Percentiles rank a stretch among this genome's conserved stretches.
Evolutionary conservation across 2,797 vertebrate species (phyloP).

Genomic region (Simalia tracyae): DNA sequence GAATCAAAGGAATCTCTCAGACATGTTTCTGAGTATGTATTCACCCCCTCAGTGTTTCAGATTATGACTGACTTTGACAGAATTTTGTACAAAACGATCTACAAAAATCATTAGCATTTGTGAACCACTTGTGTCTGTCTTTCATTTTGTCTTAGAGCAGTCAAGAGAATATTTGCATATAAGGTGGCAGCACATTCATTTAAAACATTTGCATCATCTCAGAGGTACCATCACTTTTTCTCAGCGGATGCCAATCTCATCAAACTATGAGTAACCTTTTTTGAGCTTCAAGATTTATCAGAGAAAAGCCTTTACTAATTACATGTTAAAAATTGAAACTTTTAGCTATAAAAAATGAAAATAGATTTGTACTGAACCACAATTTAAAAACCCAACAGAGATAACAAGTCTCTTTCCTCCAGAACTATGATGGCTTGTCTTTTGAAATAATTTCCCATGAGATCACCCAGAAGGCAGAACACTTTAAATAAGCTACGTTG

Average conservation of each 20-base stretch:
- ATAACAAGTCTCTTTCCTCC: slow-evolving; percentile 21
- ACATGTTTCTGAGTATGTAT: neutral
- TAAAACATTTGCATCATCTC: neutral
- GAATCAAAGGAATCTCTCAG: neutral
- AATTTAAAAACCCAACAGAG: slow-evolving; percentile 48
- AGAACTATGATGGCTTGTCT: neutral
- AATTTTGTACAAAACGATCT: neutral
- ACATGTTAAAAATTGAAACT: neutral
- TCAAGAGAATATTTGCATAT: neutral
- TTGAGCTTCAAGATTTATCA: slow-evolving; percentile 17
- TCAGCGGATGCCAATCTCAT: slow-evolving; percentile 22
- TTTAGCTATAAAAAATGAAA: slow-evolving; percentile 34
- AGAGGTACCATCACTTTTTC: slow-evolving; percentile 17
- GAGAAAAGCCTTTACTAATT: slow-evolving; percentile 37
- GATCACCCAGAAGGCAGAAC: neutral
- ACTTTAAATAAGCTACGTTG: neutral
- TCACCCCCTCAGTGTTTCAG: neutral
- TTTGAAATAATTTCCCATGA: slow-evolving; percentile 40
- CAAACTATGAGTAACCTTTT: slow-evolving; percentile 14
- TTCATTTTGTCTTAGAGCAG: slow-evolving; percentile 4
- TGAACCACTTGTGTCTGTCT: slow-evolving; percentile 4
- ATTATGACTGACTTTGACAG: neutral
- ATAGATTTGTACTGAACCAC: slow-evolving; percentile 6
- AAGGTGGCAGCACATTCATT: neutral
- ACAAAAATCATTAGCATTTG: neutral